Percentiles rank a stretch among this genome's conserved stretches.
These are phyloP conservation scores for Serilophus lunatus DNA, from an alignment of 2,113 vertebrate genomes.

Conservation along the genomic window DNA sequence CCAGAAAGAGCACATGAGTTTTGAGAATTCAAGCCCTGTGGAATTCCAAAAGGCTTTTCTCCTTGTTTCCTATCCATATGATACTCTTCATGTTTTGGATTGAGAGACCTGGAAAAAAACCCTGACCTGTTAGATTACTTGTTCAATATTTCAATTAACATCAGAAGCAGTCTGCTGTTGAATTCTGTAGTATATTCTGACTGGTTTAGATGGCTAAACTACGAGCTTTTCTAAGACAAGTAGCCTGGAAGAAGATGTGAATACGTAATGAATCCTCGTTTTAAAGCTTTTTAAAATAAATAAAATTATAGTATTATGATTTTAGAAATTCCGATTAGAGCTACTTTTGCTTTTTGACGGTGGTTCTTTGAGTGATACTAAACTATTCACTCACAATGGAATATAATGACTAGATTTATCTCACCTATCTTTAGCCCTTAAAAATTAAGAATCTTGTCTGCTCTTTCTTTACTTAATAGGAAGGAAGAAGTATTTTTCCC, in stretches of 20 bases:
- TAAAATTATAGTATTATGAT: too few relatives aligned
- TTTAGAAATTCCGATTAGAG: neutral
- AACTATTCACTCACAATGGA: neutral
- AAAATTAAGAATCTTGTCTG: neutral
- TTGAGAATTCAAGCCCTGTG: neutral
- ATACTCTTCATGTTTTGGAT: neutral
- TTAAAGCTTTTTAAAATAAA: neutral
- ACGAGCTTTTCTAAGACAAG: neutral
- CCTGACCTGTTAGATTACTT: neutral
- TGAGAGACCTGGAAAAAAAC: neutral
- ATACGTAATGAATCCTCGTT: fast-evolving
- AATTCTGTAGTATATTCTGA: neutral
- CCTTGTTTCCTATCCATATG: neutral
- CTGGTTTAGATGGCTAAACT: neutral
- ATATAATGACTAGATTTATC: neutral
- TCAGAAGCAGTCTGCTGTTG: neutral
- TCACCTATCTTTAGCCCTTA: neutral
- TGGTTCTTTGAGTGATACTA: neutral
- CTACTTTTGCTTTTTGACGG: neutral
- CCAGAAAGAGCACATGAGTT: neutral
- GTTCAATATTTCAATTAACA: neutral
- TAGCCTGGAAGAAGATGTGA: neutral
- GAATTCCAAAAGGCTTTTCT: neutral
- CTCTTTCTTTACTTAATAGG: neutral
- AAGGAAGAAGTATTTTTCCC: neutral